phyloP scores from a whole-genome alignment of 2,113 vertebrate genomes.

The Chascanopsetta lugubris region DNA sequence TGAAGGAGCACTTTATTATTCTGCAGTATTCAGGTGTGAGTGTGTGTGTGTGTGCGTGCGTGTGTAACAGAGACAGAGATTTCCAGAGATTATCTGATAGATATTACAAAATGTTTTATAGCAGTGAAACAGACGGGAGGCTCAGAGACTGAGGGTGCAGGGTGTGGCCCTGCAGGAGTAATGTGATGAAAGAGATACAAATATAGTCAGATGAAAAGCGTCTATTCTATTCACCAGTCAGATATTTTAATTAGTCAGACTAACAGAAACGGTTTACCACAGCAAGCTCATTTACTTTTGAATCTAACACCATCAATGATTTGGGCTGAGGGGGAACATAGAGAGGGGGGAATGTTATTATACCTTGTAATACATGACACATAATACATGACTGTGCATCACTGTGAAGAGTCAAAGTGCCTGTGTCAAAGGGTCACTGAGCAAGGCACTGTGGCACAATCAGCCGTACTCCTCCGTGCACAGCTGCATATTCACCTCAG shows the following conservation, averaged over 20 bases:
- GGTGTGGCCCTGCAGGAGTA: not conserved
- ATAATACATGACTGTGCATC: no score
- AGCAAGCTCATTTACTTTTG: not conserved
- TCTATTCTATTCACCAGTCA: not conserved
- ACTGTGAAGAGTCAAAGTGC: no score
- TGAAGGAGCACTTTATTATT: slow-evolving; percentile 27
- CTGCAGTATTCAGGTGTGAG: slow-evolving; percentile 22
- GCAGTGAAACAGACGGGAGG: slow-evolving; percentile 16
- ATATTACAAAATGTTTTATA: slow-evolving; percentile 30
- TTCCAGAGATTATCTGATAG: slow-evolving; percentile 26
- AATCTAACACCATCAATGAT: no score
- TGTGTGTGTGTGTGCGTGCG: slow-evolving; percentile 10
- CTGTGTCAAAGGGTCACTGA: no score
- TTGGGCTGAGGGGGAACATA: no score
- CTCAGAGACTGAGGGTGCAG: slow-evolving; percentile 7
- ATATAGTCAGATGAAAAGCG: not conserved
- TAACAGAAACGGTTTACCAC: not conserved
- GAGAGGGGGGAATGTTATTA: no score
- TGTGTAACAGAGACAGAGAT: slow-evolving; percentile 23
- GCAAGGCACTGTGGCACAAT: no score
- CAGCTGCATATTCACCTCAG: no score
- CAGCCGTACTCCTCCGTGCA: no score
- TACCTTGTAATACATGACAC: no score
- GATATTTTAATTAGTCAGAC: not conserved
- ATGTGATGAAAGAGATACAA: slow-evolving; percentile 14